phyloP scores from a whole-genome alignment of 2,888 invertebrate genomes.

The Lissonota sp. region DNA sequence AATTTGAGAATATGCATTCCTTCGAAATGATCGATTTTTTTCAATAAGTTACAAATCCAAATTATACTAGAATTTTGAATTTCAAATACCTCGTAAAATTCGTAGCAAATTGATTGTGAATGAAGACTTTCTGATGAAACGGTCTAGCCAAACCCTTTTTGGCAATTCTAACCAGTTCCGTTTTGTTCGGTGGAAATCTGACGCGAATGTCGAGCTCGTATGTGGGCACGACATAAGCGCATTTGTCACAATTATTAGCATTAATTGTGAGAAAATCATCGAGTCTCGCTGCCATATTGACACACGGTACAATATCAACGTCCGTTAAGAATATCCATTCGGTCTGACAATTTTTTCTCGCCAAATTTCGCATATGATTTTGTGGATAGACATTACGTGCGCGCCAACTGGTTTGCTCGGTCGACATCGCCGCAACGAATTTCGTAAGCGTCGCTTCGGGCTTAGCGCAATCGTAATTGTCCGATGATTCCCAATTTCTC shows the following conservation, averaged over 20 bases:
- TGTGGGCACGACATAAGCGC: constrained; percentile 96
- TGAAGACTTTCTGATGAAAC: constrained; percentile 96
- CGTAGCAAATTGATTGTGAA: constrained; percentile 96
- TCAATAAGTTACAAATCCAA: no score
- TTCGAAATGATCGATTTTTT: no score
- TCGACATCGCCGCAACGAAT: constrained; percentile 86
- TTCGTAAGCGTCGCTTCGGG: constrained; percentile 88
- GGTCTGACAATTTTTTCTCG: constrained; percentile 93
- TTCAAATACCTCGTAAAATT: constrained; percentile 95
- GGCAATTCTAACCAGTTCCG: constrained; percentile 90
- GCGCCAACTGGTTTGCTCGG: constrained; percentile 90
- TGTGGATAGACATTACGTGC: constrained; percentile 93
- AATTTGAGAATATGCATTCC: no score
- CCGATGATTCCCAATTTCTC: constrained; percentile 73
- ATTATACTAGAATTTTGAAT: no score
- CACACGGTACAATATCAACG: constrained; percentile 94
- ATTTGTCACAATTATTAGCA: constrained; percentile 86
- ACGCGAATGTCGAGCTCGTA: constrained; percentile 93
- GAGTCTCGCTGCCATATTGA: constrained; percentile 89
- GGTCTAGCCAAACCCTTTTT: constrained; percentile 93
- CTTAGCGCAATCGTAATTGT: constrained; percentile 87
- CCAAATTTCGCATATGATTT: constrained; percentile 94
- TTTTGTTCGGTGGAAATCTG: constrained; percentile 92
- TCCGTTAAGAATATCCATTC: constrained; percentile 93
- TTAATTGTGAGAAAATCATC: constrained; percentile 87